These are phyloP conservation scores for Homarus americanus DNA, from an alignment of 1,140 invertebrate genomes.

Conservation along the genomic window DNA sequence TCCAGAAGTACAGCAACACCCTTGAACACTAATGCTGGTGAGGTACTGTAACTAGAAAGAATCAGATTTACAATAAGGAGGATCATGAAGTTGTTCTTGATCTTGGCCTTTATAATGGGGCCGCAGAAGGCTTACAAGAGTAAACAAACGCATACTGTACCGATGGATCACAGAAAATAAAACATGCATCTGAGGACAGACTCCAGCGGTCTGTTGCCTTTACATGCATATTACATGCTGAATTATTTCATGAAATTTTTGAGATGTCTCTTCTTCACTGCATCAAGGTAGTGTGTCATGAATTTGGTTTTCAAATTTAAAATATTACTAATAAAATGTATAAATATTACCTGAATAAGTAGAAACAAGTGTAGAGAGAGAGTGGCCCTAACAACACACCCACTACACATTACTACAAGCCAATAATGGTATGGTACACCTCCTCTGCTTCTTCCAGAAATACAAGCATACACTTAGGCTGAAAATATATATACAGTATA, in stretches of 20 bases:
- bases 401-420: neutral
- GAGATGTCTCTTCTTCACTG: no score
- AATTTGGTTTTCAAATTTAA: neutral
- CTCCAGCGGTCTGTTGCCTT: neutral
- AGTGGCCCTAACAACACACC: neutral
- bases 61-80: no score
- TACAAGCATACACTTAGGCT: neutral
- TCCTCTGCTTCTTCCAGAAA: neutral
- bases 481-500: neutral
- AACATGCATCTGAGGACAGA: neutral
- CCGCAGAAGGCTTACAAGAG: no score
- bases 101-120: no score
- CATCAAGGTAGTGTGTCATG: neutral
- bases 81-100: no score
- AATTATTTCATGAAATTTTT: no score
- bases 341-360: constrained; percentile 9
- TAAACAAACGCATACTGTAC: no score
- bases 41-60: no score
- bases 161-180: neutral
- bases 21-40: no score
- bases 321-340: neutral
- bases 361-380: neutral
- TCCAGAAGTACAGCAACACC: no score
- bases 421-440: neutral
- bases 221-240: neutral